Conservation (phyloP, 2,888 invertebrate genomes). For the Diadromus collaris region DNA sequence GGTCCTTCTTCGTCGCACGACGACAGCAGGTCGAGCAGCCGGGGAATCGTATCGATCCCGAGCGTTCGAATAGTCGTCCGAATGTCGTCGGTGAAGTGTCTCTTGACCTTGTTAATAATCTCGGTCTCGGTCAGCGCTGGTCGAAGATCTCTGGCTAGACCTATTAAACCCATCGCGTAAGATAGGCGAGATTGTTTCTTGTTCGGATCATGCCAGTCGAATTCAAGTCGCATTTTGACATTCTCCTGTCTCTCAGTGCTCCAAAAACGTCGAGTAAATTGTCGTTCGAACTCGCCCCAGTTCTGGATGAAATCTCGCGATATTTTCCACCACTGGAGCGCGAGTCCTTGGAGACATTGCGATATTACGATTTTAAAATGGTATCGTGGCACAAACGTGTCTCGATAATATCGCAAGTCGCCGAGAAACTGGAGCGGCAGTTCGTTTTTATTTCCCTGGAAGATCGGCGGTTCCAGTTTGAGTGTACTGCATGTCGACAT, state of each 20-base stretch:
- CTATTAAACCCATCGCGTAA: neutral
- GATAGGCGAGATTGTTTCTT: neutral
- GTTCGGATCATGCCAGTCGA: neutral
- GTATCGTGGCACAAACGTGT: no score
- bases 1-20: neutral
- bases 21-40: conserved; percentile 2
- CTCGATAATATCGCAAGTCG: no score
- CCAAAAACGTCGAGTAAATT: conserved; percentile 16
- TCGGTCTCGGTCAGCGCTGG: neutral
- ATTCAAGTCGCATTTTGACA: neutral
- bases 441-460: no score
- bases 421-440: no score
- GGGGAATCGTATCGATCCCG: neutral
- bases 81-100: neutral
- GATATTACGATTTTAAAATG: no score
- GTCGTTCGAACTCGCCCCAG: conserved; percentile 14
- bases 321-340: conserved; percentile 17
- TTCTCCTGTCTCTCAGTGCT: conserved; percentile 12
- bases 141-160: neutral
- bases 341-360: no score
- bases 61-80: neutral
- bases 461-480: no score
- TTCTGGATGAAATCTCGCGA: neutral
- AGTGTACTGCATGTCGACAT: no score
- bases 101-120: neutral